A percentile compares a stretch with the other conserved stretches of the same genome.
These are phyloP conservation scores for Tetrapedia diversipes DNA, from an alignment of 2,888 invertebrate species.

Conservation along the genomic window DNA sequence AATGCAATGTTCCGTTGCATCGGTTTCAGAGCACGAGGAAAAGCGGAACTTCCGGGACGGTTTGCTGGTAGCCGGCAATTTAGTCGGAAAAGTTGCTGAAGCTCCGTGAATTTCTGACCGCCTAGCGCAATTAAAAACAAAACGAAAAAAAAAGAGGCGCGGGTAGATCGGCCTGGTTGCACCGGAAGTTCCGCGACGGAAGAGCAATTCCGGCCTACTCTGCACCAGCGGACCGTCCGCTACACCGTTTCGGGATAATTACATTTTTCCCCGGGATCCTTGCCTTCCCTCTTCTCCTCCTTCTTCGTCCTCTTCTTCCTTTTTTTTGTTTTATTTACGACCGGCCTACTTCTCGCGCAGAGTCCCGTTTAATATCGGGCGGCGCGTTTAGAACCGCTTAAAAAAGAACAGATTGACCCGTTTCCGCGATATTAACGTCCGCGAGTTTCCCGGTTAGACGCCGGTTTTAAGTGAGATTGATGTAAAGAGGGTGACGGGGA, in stretches of 20 bases:
- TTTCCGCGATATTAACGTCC: slow-evolving; percentile 11
- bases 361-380: slow-evolving; percentile 36
- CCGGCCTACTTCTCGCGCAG: slow-evolving; percentile 33
- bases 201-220: slow-evolving; percentile 40
- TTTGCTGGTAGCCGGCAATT: slow-evolving; percentile 40
- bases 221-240: background rate
- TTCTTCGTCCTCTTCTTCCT: background rate
- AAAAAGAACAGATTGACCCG: background rate
- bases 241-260: slow-evolving; percentile 43
- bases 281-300: no score
- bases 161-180: slow-evolving; percentile 29
- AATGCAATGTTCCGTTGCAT: no score
- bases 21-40: slow-evolving; percentile 6
- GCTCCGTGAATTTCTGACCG: slow-evolving; percentile 40
- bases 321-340: slow-evolving; percentile 32
- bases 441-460: background rate
- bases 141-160: no score
- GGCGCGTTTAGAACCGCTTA: background rate
- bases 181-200: slow-evolving; percentile 34
- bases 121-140: slow-evolving; percentile 45
- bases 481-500: background rate
- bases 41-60: background rate
- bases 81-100: slow-evolving; percentile 57
- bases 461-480: background rate
- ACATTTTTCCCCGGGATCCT: slow-evolving; percentile 31